Evolutionary conservation across 2,797 vertebrate genomes (phyloP).

Genomic region (Oreochromis grahami): DNA sequence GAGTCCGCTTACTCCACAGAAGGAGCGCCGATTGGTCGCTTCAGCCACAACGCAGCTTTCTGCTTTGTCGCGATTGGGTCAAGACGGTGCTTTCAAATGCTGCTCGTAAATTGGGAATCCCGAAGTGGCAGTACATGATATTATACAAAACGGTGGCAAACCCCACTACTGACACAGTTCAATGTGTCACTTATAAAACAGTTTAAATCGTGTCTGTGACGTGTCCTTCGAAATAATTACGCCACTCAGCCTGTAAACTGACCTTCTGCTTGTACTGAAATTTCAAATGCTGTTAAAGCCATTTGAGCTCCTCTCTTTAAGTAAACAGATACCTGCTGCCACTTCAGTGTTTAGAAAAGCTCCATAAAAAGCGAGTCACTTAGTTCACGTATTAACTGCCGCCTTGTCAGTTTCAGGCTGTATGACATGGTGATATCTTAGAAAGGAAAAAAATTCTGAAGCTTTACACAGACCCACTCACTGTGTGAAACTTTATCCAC

Average conservation of each 20-base stretch:
- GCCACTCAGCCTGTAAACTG: neutral
- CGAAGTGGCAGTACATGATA: neutral
- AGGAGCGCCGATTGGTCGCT: constrained; percentile 49
- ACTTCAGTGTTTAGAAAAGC: neutral
- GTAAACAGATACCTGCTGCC: neutral
- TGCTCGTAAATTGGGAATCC: accelerated
- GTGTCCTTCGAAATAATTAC: neutral
- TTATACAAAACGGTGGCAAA: neutral
- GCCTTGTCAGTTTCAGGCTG: neutral
- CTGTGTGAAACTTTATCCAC: neutral
- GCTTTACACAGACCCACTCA: neutral
- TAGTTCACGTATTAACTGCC: neutral
- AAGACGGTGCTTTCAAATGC: neutral
- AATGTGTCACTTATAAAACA: neutral
- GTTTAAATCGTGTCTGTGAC: neutral
- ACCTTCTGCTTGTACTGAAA: neutral
- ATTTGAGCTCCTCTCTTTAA: neutral
- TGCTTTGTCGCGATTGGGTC: constrained; percentile 43
- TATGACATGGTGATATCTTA: neutral
- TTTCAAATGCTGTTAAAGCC: neutral
- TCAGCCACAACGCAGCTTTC: constrained; percentile 5
- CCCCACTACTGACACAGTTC: neutral
- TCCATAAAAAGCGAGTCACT: neutral
- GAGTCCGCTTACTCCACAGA: constrained; percentile 43
- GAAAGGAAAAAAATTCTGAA: accelerated